Evolutionary conservation across 2,113 vertebrate genomes (phyloP).

Genomic region (Lophius piscatorius): DNA sequence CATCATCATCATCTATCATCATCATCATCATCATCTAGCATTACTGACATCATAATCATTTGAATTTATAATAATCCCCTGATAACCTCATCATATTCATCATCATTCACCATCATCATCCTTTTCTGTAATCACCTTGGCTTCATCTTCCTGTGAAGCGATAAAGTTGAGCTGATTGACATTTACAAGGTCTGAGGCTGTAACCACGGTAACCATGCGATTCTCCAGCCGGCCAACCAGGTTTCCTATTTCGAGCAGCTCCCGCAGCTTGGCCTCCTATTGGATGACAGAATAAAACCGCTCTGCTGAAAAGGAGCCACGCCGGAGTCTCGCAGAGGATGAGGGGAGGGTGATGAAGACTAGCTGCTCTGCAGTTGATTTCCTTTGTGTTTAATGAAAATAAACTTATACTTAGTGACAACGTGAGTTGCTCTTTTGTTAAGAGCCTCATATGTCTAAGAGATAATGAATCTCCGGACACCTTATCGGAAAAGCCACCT

Average conservation of each 20-base stretch:
- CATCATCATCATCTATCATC: conserved; percentile 2
- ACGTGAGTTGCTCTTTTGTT: background rate
- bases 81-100: conserved; percentile 8
- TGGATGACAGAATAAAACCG: conserved; percentile 17
- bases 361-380: background rate
- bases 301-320: background rate
- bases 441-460: background rate
- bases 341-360: background rate
- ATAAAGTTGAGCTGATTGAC: conserved; percentile 95
- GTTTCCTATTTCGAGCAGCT: conserved; percentile 93
- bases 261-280: conserved; percentile 95
- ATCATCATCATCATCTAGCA: conserved; percentile 4
- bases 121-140: conserved; percentile 80
- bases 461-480: too few relatives aligned
- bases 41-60: background rate
- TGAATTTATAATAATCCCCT: too few relatives aligned
- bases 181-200: conserved; percentile 93
- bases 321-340: background rate
- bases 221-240: conserved; percentile 91
- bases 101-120: background rate
- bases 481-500: too few relatives aligned
- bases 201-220: conserved; percentile 94
- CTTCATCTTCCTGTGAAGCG: conserved; percentile 95
- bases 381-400: background rate
- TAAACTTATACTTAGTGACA: background rate